phyloP scores from a whole-genome alignment of 2,888 invertebrate species.

The Antheraea yamamai region DNA sequence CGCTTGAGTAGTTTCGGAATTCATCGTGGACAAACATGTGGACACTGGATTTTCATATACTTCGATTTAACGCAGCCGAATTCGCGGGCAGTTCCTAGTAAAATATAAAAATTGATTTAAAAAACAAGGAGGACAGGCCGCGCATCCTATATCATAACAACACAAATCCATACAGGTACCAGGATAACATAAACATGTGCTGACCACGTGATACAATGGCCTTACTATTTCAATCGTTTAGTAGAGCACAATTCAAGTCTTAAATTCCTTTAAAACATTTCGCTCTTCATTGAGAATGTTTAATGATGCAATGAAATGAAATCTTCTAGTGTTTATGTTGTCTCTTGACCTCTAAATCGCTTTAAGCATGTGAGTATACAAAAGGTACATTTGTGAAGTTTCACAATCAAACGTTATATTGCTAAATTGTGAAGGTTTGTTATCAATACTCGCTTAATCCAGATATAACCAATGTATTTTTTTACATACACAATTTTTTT shows the following conservation, averaged over 20 bases:
- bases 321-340: not conserved
- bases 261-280: not conserved
- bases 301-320: not conserved
- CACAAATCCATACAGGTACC: not conserved
- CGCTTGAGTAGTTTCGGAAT: too few species aligned
- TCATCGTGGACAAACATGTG: too few species aligned
- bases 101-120: too few species aligned
- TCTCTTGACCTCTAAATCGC: not conserved
- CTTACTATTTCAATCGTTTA: not conserved
- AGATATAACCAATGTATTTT: not conserved
- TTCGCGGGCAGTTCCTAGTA: too few species aligned
- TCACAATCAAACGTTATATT: constrained; percentile 1
- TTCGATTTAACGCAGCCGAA: too few species aligned
- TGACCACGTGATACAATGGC: not conserved
- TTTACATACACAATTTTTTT: not conserved
- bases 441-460: not conserved
- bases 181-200: constrained; percentile 1
- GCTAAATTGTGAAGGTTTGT: not conserved
- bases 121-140: too few species aligned
- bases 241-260: not conserved
- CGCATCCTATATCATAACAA: not conserved
- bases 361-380: not conserved
- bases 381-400: not conserved
- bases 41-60: too few species aligned
- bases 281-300: not conserved